Evolutionary conservation across 1,140 invertebrate species (phyloP).

Genomic region (Caenorhabditis brenneri): DNA sequence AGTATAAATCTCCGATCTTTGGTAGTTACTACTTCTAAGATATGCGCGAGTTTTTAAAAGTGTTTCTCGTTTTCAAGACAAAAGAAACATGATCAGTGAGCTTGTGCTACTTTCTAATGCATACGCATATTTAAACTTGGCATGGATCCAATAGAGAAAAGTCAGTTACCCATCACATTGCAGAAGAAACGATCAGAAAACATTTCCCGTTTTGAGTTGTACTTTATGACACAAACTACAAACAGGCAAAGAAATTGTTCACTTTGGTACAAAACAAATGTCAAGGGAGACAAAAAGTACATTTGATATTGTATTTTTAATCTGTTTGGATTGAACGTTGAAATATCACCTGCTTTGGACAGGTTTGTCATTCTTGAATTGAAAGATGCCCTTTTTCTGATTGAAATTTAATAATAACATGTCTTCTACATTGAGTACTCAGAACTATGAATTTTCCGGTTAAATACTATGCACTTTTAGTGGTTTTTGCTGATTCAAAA

Average conservation of each 20-base stretch:
- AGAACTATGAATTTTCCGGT: too few species aligned
- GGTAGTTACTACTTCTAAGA: neutral
- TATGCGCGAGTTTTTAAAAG: neutral
- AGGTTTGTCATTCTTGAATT: too few species aligned
- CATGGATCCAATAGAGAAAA: neutral
- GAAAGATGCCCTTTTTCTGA: too few species aligned
- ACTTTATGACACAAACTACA: neutral
- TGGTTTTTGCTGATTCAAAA: too few species aligned
- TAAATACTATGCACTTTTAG: too few species aligned
- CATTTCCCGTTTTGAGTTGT: neutral
- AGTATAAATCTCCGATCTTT: neutral
- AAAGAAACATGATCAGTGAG: slow-evolving; percentile 27
- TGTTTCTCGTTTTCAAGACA: neutral
- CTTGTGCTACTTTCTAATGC: neutral
- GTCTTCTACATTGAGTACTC: too few species aligned
- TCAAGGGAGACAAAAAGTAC: neutral
- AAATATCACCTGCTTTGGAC: too few species aligned
- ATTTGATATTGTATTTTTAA: too few species aligned
- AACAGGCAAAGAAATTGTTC: too few species aligned
- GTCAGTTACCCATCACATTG: neutral
- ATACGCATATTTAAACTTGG: slow-evolving; percentile 26
- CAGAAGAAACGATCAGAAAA: neutral
- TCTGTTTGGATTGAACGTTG: too few species aligned
- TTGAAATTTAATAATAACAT: too few species aligned
- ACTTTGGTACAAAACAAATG: too few species aligned